phyloP scores from a whole-genome alignment of 2,113 vertebrate species.

The Lamprotornis superbus region DNA sequence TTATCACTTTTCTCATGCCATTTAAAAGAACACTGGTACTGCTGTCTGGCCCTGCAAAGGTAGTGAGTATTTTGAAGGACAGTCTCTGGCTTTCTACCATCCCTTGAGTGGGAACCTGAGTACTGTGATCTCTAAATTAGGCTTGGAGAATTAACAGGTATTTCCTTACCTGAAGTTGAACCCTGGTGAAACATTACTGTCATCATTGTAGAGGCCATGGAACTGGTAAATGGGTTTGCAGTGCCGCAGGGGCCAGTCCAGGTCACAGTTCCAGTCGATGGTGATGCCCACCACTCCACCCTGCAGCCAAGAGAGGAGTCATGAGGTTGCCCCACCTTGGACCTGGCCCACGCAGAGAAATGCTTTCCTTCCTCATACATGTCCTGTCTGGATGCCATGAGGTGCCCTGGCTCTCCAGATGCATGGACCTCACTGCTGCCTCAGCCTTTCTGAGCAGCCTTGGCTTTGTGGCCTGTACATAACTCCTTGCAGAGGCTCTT shows the following conservation, averaged over 20 bases:
- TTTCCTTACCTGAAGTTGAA: conserved; percentile 92
- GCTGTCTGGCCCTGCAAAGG: background rate
- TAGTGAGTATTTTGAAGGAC: background rate
- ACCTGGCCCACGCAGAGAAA: background rate
- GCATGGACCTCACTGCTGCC: background rate
- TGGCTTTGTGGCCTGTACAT: background rate
- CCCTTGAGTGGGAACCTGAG: background rate
- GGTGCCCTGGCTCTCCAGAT: background rate
- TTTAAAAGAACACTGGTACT: background rate
- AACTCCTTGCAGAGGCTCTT: background rate
- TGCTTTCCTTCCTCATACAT: fast-evolving
- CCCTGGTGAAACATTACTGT: conserved; percentile 78
- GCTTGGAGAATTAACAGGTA: background rate
- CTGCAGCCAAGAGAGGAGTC: conserved; percentile 47
- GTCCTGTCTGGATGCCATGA: background rate
- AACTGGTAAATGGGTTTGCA: conserved; percentile 88
- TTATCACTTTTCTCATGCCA: background rate
- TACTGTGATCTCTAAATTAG: background rate
- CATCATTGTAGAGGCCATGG: conserved; percentile 85
- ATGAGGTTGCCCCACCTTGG: fast-evolving
- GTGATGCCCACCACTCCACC: conserved; percentile 90
- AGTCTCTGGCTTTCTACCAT: background rate
- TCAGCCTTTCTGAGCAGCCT: background rate
- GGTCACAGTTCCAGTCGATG: conserved; percentile 92
- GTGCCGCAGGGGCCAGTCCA: conserved; percentile 78